A percentile compares a stretch with the other conserved stretches of the same genome.
Conservation (phyloP, 2,113 vertebrate genomes). For the Eira barbara region DNA sequence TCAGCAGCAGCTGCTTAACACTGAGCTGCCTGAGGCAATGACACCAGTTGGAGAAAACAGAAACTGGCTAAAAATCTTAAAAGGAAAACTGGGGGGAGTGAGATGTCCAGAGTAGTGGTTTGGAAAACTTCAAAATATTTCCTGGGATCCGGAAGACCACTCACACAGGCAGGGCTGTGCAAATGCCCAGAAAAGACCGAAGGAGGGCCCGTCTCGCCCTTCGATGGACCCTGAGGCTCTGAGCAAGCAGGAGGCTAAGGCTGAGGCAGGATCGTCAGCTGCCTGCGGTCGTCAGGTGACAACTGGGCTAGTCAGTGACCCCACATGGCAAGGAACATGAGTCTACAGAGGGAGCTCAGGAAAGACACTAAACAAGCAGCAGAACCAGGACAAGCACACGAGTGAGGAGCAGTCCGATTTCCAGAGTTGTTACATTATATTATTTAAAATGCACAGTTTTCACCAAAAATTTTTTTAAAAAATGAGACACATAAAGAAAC, state of each 20-base stretch:
- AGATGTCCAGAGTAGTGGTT: not conserved
- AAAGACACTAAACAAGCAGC: not conserved
- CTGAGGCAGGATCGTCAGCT: no score
- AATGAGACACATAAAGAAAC: not conserved
- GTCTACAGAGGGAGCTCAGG: not conserved
- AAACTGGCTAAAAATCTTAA: no score
- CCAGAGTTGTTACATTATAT: accelerated
- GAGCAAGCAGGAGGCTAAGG: no score
- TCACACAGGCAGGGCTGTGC: accelerated
- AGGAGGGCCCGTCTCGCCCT: no score
- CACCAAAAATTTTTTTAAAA: not conserved
- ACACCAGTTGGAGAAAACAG: not conserved
- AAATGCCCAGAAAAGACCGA: not conserved
- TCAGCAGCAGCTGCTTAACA: not conserved
- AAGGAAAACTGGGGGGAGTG: not conserved
- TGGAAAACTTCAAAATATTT: not conserved
- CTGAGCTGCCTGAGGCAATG: not conserved
- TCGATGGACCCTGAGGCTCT: not conserved
- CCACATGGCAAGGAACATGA: accelerated
- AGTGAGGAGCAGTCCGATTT: accelerated
- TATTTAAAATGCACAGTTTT: not conserved
- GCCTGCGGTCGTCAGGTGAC: accelerated
- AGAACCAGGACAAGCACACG: accelerated
- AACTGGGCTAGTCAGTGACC: no score
- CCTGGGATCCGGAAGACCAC: accelerated